Conservation (phyloP, 2,797 vertebrate species). For the Lates japonicus region DNA sequence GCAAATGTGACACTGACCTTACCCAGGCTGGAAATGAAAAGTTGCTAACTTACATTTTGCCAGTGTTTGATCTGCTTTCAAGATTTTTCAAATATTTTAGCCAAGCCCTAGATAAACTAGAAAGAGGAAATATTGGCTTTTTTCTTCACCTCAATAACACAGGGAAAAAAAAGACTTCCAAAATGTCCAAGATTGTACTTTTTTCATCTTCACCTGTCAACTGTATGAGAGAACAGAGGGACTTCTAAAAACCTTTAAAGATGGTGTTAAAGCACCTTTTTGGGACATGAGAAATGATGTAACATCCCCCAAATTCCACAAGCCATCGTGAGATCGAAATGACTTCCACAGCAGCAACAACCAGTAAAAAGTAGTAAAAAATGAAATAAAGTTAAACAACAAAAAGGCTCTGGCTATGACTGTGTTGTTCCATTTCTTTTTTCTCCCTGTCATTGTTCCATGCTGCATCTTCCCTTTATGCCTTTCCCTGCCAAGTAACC, state of each 20-base stretch:
- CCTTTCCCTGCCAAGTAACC: slow-evolving; percentile 61
- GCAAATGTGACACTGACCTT: slow-evolving; percentile 45
- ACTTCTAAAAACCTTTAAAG: slow-evolving; percentile 70
- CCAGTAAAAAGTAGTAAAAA: slow-evolving; percentile 49
- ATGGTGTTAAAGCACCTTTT: slow-evolving; percentile 64
- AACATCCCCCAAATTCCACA: slow-evolving; percentile 49
- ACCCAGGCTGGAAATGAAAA: slow-evolving; percentile 42
- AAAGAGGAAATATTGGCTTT: slow-evolving; percentile 58
- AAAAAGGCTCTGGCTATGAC: slow-evolving; percentile 47
- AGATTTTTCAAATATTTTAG: slow-evolving; percentile 34
- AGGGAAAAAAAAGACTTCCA: slow-evolving; percentile 40
- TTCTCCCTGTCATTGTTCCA: slow-evolving; percentile 50
- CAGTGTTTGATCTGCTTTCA: slow-evolving; percentile 63
- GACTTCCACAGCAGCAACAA: slow-evolving; percentile 33
- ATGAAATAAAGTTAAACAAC: slow-evolving; percentile 63
- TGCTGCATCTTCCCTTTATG: slow-evolving; percentile 54
- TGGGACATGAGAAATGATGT: slow-evolving; percentile 64
- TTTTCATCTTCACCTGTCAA: slow-evolving; percentile 68
- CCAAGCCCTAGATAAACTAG: slow-evolving; percentile 51
- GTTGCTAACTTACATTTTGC: slow-evolving; percentile 50
- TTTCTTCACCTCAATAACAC: slow-evolving; percentile 53
- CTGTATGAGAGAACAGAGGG: slow-evolving; percentile 57
- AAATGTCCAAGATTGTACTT: slow-evolving; percentile 48
- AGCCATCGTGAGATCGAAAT: slow-evolving; percentile 39
- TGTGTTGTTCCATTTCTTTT: slow-evolving; percentile 40